Evolutionary conservation across 2,113 vertebrate genomes (phyloP).

Genomic region (Phylloscopus whistleri): DNA sequence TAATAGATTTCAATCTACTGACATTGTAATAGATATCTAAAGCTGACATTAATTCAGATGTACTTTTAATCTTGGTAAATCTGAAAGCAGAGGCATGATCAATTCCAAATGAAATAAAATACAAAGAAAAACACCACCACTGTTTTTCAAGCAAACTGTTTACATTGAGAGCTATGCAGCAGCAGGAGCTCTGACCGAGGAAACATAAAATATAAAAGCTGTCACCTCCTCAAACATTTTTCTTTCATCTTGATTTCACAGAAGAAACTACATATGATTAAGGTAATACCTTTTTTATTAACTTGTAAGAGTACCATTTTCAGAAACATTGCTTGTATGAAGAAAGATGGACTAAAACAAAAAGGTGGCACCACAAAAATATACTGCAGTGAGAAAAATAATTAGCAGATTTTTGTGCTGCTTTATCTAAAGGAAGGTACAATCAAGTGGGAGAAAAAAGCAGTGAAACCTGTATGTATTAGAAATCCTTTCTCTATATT

Average conservation of each 20-base stretch:
- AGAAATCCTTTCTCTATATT: not conserved
- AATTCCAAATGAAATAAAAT: slow-evolving; percentile 11
- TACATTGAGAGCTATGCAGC: not conserved
- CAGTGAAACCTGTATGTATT: not conserved
- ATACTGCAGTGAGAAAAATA: slow-evolving; percentile 9
- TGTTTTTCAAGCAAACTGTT: not conserved
- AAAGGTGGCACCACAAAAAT: slow-evolving; percentile 4
- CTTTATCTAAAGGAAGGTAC: not conserved
- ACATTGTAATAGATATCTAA: not conserved
- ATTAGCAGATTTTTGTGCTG: slow-evolving; percentile 14
- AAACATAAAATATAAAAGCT: slow-evolving; percentile 5
- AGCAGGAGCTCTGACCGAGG: not conserved
- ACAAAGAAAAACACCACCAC: not conserved
- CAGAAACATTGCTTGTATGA: not conserved
- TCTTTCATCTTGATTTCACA: slow-evolving; percentile 7
- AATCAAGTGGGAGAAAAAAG: not conserved
- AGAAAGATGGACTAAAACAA: not conserved
- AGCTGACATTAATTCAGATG: slow-evolving; percentile 2
- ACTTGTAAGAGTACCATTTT: not conserved
- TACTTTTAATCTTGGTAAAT: slow-evolving; percentile 26
- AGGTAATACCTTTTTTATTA: slow-evolving; percentile 26
- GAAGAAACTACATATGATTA: not conserved
- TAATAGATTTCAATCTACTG: not conserved
- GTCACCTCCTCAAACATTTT: not conserved
- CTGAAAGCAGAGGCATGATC: not conserved